Conservation (phyloP, 30 jellyfish, hydroid and myxozoan genomes). For the Hydractinia echinata region DNA sequence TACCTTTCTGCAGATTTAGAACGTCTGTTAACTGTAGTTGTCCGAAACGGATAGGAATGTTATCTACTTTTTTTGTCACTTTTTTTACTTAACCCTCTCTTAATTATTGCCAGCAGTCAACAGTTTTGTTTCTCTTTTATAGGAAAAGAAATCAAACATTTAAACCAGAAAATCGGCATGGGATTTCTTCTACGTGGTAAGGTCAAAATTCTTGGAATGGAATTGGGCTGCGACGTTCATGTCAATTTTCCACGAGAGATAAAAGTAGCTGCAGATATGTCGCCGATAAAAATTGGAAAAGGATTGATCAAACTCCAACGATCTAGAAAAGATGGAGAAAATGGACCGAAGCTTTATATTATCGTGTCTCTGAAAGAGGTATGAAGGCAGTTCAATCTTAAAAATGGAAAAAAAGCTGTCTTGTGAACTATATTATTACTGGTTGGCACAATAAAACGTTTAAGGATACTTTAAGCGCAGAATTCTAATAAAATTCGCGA, state of each 20-base stretch:
- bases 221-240: constrained; percentile 45
- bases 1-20: too few species aligned
- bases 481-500: too few species aligned
- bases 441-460: too few species aligned
- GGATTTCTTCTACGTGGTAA: constrained; percentile 75
- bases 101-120: too few species aligned
- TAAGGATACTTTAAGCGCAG: too few species aligned
- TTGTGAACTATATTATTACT: too few species aligned
- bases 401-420: too few species aligned
- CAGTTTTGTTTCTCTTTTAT: not conserved
- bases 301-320: constrained; percentile 64
- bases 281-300: constrained; percentile 63
- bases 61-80: too few species aligned
- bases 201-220: constrained; percentile 43
- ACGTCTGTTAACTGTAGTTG: too few species aligned
- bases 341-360: constrained; percentile 77
- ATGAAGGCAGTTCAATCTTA: not conserved
- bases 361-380: constrained; percentile 11
- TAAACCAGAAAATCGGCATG: constrained; percentile 39
- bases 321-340: constrained; percentile 58
- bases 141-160: constrained; percentile 65
- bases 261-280: constrained; percentile 62
- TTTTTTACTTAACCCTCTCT: too few species aligned
- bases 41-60: too few species aligned
- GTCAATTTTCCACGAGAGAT: constrained; percentile 35